These are phyloP conservation scores for Pelecanus crispus DNA, from an alignment of 2,113 vertebrate species.

Conservation along the genomic window DNA sequence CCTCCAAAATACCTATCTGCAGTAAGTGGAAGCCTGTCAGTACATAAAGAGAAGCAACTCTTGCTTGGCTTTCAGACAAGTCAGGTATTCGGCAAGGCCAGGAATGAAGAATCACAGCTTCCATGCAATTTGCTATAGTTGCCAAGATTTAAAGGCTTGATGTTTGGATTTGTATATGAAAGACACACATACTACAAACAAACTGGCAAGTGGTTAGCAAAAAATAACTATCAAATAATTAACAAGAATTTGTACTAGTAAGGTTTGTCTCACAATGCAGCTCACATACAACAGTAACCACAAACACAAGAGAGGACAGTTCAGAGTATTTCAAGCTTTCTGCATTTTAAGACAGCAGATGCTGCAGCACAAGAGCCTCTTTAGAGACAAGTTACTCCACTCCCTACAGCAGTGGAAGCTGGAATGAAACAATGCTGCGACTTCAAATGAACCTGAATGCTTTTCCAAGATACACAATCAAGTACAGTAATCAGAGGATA, in stretches of 20 bases:
- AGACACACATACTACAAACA: background rate
- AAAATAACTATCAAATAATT: background rate
- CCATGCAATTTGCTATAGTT: fast-evolving
- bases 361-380: background rate
- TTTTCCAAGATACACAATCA: background rate
- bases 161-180: background rate
- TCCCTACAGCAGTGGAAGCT: background rate
- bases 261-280: background rate
- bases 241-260: background rate
- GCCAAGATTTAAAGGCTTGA: background rate
- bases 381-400: background rate
- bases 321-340: background rate
- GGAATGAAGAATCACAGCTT: background rate
- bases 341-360: background rate
- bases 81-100: background rate
- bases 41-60: background rate
- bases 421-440: background rate
- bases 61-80: fast-evolving
- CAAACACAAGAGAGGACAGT: background rate
- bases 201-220: background rate
- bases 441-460: background rate
- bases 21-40: background rate
- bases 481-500: background rate
- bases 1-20: background rate
- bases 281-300: background rate